Conservation (phyloP, 2,797 vertebrate genomes). For the Myiotriccus ornatus region DNA sequence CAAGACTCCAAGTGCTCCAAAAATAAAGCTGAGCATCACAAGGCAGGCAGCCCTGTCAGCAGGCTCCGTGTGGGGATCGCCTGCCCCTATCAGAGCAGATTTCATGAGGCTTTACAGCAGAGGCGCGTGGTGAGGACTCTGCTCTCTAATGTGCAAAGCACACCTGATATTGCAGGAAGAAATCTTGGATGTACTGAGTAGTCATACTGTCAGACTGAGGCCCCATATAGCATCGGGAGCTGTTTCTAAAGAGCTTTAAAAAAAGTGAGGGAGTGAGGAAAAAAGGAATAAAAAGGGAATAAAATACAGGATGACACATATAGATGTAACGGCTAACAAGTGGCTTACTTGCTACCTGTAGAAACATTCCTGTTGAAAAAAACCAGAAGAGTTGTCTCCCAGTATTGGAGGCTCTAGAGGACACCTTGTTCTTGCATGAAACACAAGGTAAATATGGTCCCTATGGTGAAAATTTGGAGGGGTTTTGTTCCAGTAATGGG, state of each 20-base stretch:
- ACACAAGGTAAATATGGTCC: background rate
- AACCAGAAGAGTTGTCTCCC: background rate
- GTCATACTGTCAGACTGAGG: background rate
- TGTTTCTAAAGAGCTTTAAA: background rate
- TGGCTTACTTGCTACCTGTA: background rate
- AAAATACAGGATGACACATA: background rate
- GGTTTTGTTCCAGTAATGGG: background rate
- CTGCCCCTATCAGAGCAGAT: constrained; percentile 21
- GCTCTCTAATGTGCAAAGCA: background rate
- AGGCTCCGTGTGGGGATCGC: background rate
- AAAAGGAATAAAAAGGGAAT: background rate
- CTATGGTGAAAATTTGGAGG: background rate
- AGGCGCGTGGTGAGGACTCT: background rate
- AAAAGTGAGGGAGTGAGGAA: background rate
- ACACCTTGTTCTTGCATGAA: background rate
- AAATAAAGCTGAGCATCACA: constrained; percentile 49
- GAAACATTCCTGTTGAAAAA: background rate
- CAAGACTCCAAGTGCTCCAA: background rate
- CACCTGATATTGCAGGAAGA: background rate
- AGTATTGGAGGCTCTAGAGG: background rate
- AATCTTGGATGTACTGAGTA: background rate
- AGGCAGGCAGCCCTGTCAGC: constrained; percentile 7
- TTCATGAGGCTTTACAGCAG: background rate
- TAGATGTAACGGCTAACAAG: background rate
- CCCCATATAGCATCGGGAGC: background rate